Evolutionary conservation across 2,888 invertebrate genomes (phyloP).

Genomic region (Julus scanicus): DNA sequence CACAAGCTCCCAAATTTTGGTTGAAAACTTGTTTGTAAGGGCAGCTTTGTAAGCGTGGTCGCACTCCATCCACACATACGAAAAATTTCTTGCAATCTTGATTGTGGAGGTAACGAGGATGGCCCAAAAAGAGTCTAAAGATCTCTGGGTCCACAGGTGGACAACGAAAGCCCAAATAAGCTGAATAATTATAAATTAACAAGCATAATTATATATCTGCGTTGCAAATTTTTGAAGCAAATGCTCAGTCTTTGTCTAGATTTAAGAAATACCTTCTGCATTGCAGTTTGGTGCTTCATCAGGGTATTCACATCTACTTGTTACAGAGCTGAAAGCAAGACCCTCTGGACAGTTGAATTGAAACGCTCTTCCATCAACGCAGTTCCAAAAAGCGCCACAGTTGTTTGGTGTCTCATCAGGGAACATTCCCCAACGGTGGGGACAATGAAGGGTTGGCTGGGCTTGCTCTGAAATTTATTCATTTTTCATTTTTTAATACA

Average conservation of each 20-base stretch:
- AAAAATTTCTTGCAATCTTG: conserved; percentile 92
- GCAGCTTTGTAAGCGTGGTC: conserved; percentile 86
- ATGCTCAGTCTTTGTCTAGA: too few relatives aligned
- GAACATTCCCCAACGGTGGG: conserved; percentile 86
- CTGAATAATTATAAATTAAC: too few relatives aligned
- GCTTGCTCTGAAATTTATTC: conserved; percentile 73
- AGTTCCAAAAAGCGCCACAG: conserved; percentile 85
- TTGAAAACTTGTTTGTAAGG: conserved; percentile 90
- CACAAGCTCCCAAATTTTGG: conserved; percentile 80
- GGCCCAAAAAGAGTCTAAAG: conserved; percentile 53
- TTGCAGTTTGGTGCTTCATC: conserved; percentile 84
- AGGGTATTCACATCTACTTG: conserved; percentile 87
- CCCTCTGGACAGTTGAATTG: conserved; percentile 83
- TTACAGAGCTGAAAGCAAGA: conserved; percentile 78
- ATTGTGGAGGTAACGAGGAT: conserved; percentile 80
- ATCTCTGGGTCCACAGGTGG: conserved; percentile 67
- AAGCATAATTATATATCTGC: too few relatives aligned
- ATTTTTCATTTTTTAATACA: too few relatives aligned
- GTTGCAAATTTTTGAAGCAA: too few relatives aligned
- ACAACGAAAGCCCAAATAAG: conserved; percentile 81
- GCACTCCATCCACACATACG: conserved; percentile 88
- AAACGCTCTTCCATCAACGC: conserved; percentile 82
- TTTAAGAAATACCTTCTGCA: conserved; percentile 86
- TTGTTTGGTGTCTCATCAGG: conserved; percentile 78
- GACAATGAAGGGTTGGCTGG: conserved; percentile 80